phyloP scores from a whole-genome alignment of 1,140 invertebrate species.

The Sycophila sp. region DNA sequence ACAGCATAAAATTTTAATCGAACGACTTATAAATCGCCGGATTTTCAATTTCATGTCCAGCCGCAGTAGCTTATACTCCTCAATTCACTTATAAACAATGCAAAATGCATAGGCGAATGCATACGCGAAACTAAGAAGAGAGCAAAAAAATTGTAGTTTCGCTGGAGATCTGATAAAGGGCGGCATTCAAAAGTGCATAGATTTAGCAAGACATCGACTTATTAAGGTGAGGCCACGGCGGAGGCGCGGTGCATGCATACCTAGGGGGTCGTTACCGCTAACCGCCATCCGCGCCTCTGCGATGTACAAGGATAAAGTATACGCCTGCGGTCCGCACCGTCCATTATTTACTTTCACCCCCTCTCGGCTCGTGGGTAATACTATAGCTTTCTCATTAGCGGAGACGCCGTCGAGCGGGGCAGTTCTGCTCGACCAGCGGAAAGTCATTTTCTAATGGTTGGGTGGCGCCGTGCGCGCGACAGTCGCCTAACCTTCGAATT shows the following conservation, averaged over 20 bases:
- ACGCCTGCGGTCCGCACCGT: background rate
- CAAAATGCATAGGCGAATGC: too few species aligned
- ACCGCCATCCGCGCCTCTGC: slow-evolving; percentile 39
- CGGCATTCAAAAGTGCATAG: background rate
- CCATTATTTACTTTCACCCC: slow-evolving; percentile 12
- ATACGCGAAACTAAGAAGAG: too few species aligned
- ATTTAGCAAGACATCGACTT: background rate
- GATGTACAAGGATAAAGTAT: background rate
- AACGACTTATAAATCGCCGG: too few species aligned
- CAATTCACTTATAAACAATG: too few species aligned
- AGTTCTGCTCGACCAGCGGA: background rate
- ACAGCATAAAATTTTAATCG: too few species aligned
- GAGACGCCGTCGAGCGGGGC: too few species aligned
- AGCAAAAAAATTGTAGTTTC: too few species aligned
- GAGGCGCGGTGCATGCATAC: background rate
- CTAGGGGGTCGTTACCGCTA: slow-evolving; percentile 43
- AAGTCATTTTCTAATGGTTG: background rate
- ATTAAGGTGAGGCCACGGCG: background rate
- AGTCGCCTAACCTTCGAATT: too few species aligned
- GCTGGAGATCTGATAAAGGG: slow-evolving; percentile 9
- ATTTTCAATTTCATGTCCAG: too few species aligned
- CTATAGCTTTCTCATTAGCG: slow-evolving; percentile 53
- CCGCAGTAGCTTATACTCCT: too few species aligned
- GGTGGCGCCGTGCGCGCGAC: background rate
- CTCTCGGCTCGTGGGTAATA: slow-evolving; percentile 46